A percentile compares a stretch with the other conserved stretches of the same genome.
These are phyloP conservation scores for Esox niger DNA, from an alignment of 2,113 vertebrate genomes.

Conservation along the genomic window DNA sequence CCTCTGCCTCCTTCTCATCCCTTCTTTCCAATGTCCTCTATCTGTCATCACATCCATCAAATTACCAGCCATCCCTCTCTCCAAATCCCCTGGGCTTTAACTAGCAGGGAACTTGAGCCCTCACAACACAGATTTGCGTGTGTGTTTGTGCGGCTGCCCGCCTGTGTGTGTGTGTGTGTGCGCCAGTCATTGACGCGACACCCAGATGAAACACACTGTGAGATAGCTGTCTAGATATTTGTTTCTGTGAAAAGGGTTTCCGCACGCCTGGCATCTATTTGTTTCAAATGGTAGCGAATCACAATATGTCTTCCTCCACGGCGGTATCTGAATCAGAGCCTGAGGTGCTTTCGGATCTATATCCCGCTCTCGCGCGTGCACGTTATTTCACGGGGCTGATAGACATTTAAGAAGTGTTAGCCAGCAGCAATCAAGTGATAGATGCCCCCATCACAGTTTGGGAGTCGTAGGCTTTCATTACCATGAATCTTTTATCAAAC, in stretches of 20 bases:
- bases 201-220: background rate
- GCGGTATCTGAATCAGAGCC: background rate
- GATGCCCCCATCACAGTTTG: background rate
- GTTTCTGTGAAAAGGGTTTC: slow-evolving; percentile 6
- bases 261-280: background rate
- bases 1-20: background rate
- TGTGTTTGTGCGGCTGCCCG: background rate
- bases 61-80: slow-evolving; percentile 41
- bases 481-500: slow-evolving; percentile 5
- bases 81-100: slow-evolving; percentile 40
- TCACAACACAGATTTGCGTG: background rate
- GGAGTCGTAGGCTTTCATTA: background rate
- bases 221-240: background rate
- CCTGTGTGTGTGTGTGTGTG: background rate
- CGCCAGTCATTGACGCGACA: background rate
- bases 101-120: slow-evolving; percentile 32
- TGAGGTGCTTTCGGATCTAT: background rate
- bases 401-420: background rate
- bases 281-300: background rate
- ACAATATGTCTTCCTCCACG: slow-evolving; percentile 1
- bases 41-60: slow-evolving; percentile 60
- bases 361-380: background rate
- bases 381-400: background rate
- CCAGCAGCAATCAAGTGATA: background rate
- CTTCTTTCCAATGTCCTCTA: slow-evolving; percentile 37